Conservation (phyloP, 1,140 invertebrate species). For the Armadillidium nasatum region DNA sequence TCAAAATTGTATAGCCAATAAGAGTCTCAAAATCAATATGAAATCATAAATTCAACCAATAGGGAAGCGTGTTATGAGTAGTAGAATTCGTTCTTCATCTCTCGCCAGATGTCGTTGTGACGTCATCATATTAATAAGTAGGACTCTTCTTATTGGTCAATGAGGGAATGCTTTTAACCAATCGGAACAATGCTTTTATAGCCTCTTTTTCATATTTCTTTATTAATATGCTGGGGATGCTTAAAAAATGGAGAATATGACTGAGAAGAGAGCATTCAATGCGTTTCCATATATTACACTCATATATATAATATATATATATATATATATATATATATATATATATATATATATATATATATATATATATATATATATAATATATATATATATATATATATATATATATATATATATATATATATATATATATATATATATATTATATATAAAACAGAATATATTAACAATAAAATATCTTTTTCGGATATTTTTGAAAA, state of each 20-base stretch:
- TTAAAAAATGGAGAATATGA: slow-evolving; percentile 4
- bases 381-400: slow-evolving; percentile 2
- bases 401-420: background rate
- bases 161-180: background rate
- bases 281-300: no score
- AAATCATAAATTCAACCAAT: slow-evolving; percentile 1
- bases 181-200: background rate
- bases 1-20: no score
- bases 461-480: slow-evolving; percentile 4
- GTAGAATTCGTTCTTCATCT: background rate
- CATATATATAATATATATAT: background rate
- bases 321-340: slow-evolving; percentile 1
- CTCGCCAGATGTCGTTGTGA: slow-evolving; percentile 2
- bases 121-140: background rate
- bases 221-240: background rate
- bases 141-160: background rate
- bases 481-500: background rate
- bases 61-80: background rate
- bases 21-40: background rate
- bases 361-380: slow-evolving; percentile 2
- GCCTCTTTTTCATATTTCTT: background rate
- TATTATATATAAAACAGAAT: background rate
- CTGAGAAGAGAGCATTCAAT: no score
- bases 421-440: slow-evolving; percentile 6
- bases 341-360: background rate